phyloP scores from a whole-genome alignment of 2,888 invertebrate species.

The Orthonevra nobilis region DNA sequence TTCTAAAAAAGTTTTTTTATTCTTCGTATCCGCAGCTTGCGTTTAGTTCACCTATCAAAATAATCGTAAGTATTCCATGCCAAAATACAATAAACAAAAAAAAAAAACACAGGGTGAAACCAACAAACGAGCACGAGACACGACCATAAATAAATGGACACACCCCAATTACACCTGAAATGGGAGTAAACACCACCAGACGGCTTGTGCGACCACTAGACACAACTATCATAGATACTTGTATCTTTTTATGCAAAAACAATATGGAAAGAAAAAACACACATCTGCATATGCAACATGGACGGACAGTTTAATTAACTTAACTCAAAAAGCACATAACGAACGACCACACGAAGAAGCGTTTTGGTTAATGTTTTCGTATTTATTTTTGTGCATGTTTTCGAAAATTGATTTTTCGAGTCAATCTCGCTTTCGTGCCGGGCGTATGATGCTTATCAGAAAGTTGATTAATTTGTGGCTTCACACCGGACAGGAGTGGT shows the following conservation, averaged over 20 bases:
- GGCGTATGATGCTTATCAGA: conserved; percentile 53
- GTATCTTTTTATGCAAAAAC: conserved; percentile 37
- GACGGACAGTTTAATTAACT: conserved; percentile 62
- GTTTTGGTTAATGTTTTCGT: conserved; percentile 24
- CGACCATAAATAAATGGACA: conserved; percentile 49
- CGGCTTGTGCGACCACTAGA: background rate
- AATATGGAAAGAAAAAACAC: background rate
- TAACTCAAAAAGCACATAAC: too few relatives aligned
- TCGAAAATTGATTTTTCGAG: conserved; percentile 57
- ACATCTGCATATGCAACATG: conserved; percentile 40
- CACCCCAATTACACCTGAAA: conserved; percentile 65
- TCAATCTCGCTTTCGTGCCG: conserved; percentile 61
- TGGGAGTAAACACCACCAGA: conserved; percentile 15
- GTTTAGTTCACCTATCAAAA: conserved; percentile 14
- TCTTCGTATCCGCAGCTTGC: background rate
- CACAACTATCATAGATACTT: too few relatives aligned
- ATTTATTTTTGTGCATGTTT: conserved; percentile 41
- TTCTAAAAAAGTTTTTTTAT: conserved; percentile 41
- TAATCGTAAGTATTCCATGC: conserved; percentile 34
- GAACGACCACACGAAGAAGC: too few relatives aligned
- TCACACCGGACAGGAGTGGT: conserved; percentile 28
- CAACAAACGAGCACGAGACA: conserved; percentile 19
- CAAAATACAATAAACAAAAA: conserved; percentile 30
- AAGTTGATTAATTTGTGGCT: conserved; percentile 52
- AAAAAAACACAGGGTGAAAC: conserved; percentile 8